Conservation (phyloP, 1,140 invertebrate species). For the Phymorhynchus buccinoides region DNA sequence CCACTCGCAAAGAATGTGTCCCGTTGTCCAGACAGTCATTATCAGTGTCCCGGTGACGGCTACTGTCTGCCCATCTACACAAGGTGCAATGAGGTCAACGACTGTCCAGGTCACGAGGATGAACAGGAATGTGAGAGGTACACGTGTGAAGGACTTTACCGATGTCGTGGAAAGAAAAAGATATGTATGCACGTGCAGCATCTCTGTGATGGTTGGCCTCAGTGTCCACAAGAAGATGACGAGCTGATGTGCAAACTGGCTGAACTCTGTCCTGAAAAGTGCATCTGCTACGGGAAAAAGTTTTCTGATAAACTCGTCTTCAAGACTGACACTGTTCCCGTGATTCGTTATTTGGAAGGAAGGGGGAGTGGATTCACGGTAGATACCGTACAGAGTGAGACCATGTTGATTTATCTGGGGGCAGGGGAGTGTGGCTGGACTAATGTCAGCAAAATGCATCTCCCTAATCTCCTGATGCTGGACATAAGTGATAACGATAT, state of each 20-base stretch:
- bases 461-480: background rate
- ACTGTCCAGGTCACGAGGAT: slow-evolving; percentile 25
- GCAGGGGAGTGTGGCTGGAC: background rate
- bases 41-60: background rate
- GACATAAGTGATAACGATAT: slow-evolving; percentile 39
- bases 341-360: background rate
- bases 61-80: slow-evolving; percentile 19
- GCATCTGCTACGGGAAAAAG: slow-evolving; percentile 12
- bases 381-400: background rate
- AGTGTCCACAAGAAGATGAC: slow-evolving; percentile 42
- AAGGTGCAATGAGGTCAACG: slow-evolving; percentile 25
- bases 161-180: slow-evolving; percentile 6
- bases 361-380: background rate
- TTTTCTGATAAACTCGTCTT: background rate
- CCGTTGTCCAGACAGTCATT: slow-evolving; percentile 20
- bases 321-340: background rate
- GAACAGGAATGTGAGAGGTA: slow-evolving; percentile 15
- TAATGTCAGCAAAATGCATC: background rate
- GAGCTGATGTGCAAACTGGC: slow-evolving; percentile 35
- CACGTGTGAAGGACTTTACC: slow-evolving; percentile 37
- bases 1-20: no score
- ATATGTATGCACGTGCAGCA: slow-evolving; percentile 29
- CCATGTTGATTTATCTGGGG: background rate
- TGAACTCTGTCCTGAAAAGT: slow-evolving; percentile 51
- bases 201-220: slow-evolving; percentile 10